phyloP scores from a whole-genome alignment of 2,797 vertebrate species.

The Macrochelys suwanniensis region DNA sequence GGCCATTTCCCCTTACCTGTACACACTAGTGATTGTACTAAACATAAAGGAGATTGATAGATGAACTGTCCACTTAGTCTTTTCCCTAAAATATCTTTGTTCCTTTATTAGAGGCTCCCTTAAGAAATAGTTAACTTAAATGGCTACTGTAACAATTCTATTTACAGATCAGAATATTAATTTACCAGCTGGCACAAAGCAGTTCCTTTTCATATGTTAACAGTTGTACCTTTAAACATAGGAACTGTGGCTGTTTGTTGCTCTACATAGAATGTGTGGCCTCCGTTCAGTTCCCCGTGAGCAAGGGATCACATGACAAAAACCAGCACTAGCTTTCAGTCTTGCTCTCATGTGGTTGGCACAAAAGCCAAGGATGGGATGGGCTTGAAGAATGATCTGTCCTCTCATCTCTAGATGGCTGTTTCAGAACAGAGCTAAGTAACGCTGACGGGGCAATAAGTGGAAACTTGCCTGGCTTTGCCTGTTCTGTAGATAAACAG shows the following conservation, averaged over 20 bases:
- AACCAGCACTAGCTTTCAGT: neutral
- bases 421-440: neutral
- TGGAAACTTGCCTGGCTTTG: neutral
- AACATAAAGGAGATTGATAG: neutral
- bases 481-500: neutral
- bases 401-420: neutral
- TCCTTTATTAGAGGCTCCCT: slow-evolving; percentile 14
- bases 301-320: fast-evolving
- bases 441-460: fast-evolving
- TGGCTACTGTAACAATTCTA: neutral
- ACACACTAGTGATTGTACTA: neutral
- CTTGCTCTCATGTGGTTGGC: fast-evolving
- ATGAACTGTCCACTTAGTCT: neutral
- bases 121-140: neutral
- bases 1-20: neutral
- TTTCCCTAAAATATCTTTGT: fast-evolving
- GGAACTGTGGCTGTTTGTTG: neutral
- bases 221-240: neutral
- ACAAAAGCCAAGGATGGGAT: neutral
- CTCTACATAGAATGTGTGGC: fast-evolving
- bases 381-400: neutral
- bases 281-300: fast-evolving
- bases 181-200: neutral
- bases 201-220: neutral
- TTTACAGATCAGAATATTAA: neutral